phyloP scores from a whole-genome alignment of 2,113 vertebrate species.

The Oreotrochilus melanogaster region DNA sequence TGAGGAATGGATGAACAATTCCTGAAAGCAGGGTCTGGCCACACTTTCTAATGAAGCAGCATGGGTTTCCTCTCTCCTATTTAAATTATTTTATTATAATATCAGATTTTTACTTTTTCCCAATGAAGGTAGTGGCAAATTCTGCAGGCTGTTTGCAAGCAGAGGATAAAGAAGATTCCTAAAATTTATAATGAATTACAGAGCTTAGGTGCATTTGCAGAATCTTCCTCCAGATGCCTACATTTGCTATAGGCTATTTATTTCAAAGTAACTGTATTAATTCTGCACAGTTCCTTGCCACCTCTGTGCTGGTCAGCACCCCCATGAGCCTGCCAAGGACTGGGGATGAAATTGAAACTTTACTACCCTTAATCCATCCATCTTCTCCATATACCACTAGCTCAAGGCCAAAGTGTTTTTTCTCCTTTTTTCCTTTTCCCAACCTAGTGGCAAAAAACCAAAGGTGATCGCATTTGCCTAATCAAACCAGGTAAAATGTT shows the following conservation, averaged over 20 bases:
- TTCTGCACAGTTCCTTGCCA: neutral
- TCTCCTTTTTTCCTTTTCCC: neutral
- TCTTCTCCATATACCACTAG: neutral
- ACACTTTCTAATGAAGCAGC: rapidly evolving
- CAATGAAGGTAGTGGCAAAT: neutral
- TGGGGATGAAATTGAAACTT: neutral
- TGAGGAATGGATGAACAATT: neutral
- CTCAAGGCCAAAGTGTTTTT: neutral
- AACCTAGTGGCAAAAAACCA: neutral
- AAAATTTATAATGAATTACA: neutral
- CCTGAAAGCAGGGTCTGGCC: neutral
- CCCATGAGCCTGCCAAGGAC: neutral
- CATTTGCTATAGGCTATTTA: neutral
- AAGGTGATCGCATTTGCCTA: neutral
- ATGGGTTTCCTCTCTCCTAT: neutral
- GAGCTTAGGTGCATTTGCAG: neutral
- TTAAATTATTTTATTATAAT: neutral
- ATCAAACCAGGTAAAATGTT: neutral
- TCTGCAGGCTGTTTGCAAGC: neutral
- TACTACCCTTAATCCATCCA: neutral
- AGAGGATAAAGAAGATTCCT: neutral
- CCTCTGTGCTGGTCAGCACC: neutral
- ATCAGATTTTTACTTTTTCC: neutral
- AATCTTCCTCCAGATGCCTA: neutral
- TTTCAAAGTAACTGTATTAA: neutral